A percentile compares a stretch with the other conserved stretches of the same genome.
phyloP scores from a whole-genome alignment of 2,113 vertebrate species.

The Microcebus murinus region DNA sequence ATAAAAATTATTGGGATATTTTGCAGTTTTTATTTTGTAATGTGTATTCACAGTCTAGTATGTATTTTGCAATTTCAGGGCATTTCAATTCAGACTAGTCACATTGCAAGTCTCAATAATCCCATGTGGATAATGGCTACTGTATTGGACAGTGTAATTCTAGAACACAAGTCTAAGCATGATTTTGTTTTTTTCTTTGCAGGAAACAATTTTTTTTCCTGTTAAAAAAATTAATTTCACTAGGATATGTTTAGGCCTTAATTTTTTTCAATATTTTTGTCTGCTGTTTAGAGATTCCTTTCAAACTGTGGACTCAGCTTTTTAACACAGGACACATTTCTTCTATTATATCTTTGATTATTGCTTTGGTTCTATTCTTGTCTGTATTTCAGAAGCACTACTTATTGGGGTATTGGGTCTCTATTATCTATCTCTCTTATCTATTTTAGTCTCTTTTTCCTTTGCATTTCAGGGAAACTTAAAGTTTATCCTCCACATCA shows the following conservation, averaged over 20 bases:
- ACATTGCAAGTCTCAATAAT: not conserved
- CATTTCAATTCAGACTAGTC: not conserved
- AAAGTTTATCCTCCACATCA: not conserved
- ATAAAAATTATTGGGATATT: not conserved
- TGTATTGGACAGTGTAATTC: not conserved
- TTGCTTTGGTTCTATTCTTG: not conserved
- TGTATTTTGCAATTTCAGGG: not conserved
- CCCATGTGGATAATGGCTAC: not conserved
- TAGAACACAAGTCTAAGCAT: not conserved
- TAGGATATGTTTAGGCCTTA: not conserved
- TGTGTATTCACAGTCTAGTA: not conserved
- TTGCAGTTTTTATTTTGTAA: not conserved
- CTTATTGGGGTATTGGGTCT: not conserved
- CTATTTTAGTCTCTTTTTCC: conserved; percentile 1
- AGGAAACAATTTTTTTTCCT: not conserved
- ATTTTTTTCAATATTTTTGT: not conserved
- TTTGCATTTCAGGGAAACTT: not conserved
- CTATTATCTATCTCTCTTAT: not conserved
- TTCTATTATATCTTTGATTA: not conserved
- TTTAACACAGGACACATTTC: not conserved
- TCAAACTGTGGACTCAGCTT: not conserved
- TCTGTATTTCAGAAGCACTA: not conserved
- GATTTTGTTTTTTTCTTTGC: not conserved
- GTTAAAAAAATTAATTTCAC: not conserved
- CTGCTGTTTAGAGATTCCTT: not conserved